Percentiles rank a stretch among this genome's conserved stretches.
Conservation (phyloP, 2,888 invertebrate species). For the Alcis repandata region DNA sequence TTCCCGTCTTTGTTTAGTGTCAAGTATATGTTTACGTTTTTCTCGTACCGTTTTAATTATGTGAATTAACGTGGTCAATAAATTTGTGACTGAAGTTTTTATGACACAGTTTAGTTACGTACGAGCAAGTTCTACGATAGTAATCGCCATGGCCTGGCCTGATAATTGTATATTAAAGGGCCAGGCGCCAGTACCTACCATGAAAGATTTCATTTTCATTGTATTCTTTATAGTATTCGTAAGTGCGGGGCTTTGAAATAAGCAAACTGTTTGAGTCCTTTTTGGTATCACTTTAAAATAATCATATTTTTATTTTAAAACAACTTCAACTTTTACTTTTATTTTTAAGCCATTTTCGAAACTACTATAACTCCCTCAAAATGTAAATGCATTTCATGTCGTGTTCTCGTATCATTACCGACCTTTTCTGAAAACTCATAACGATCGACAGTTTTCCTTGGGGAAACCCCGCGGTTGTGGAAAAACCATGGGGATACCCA, state of each 20-base stretch:
- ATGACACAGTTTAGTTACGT: neutral
- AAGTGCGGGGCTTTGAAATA: too few species aligned
- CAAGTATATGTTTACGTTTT: conserved; percentile 17
- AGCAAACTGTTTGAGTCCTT: neutral
- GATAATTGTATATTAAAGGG: too few species aligned
- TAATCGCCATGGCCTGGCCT: too few species aligned
- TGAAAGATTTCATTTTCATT: too few species aligned
- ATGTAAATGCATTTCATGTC: neutral
- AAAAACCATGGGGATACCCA: conserved; percentile 3
- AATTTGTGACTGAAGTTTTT: neutral
- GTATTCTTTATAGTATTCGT: too few species aligned
- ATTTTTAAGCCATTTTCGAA: too few species aligned
- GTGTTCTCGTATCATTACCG: neutral
- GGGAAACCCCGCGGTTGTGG: conserved; percentile 10
- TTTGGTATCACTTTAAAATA: too few species aligned
- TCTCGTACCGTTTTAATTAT: conserved; percentile 7
- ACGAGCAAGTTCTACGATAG: too few species aligned
- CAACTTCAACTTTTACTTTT: too few species aligned
- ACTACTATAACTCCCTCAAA: too few species aligned
- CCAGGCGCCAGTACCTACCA: too few species aligned
- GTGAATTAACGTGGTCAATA: conserved; percentile 22
- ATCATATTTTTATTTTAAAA: too few species aligned
- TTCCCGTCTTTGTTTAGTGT: conserved; percentile 28
- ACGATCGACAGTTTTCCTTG: conserved; percentile 8
- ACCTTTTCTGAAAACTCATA: neutral